phyloP scores from a whole-genome alignment of 2,113 vertebrate species.

The Pseudonaja textilis region DNA sequence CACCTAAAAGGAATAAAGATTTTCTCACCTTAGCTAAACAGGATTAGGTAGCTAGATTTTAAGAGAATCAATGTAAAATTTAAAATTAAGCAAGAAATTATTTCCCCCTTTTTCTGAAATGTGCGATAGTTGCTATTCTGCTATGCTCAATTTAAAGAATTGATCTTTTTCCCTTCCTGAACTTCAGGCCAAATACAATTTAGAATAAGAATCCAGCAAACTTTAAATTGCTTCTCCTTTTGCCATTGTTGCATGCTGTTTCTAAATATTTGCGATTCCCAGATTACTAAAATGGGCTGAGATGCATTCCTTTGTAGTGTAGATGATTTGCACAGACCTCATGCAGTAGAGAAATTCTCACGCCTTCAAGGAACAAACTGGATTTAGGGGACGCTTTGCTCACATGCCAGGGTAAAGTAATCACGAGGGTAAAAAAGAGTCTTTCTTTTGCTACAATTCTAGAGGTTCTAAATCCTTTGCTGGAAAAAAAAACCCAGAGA shows the following conservation, averaged over 20 bases:
- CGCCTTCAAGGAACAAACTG: constrained; percentile 60
- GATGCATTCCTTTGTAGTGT: constrained; percentile 70
- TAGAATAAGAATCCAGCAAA: constrained; percentile 62
- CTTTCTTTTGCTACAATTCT: constrained; percentile 21
- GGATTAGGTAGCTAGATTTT: background rate
- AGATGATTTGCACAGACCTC: constrained; percentile 60
- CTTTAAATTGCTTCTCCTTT: constrained; percentile 71
- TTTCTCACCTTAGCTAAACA: background rate
- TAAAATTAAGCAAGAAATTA: background rate
- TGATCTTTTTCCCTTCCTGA: constrained; percentile 26
- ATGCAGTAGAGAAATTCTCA: constrained; percentile 69
- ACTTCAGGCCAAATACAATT: constrained; percentile 47
- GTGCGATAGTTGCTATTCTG: background rate
- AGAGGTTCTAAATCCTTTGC: constrained; percentile 14
- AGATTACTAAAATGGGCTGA: constrained; percentile 79
- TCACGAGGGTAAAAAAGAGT: constrained; percentile 43
- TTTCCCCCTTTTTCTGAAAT: background rate
- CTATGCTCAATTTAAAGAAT: constrained; percentile 8
- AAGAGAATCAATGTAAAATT: background rate
- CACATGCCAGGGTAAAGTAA: constrained; percentile 55
- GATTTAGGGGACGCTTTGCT: constrained; percentile 56
- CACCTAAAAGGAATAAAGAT: background rate
- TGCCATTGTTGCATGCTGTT: constrained; percentile 75
- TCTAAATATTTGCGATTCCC: constrained; percentile 92
- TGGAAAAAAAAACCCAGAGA: constrained; percentile 18